phyloP scores from a whole-genome alignment of 2,797 vertebrate genomes.

The Cossypha niveicapilla region DNA sequence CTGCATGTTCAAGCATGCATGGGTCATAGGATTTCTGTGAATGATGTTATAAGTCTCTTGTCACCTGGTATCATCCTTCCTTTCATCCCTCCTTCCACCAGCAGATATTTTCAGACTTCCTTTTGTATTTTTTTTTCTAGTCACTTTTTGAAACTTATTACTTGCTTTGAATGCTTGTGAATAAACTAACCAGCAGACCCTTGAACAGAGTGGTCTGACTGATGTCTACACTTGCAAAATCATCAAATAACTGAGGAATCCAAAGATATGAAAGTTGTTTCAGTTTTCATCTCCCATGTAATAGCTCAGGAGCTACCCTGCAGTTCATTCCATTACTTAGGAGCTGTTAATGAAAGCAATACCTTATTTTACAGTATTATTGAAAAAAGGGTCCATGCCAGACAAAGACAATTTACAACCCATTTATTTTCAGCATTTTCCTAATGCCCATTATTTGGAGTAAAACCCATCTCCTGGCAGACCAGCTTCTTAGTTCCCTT shows the following conservation, averaged over 20 bases:
- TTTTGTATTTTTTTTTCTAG: background rate
- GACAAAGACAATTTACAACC: background rate
- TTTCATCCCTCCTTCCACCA: background rate
- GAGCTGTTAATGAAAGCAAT: background rate
- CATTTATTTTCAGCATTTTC: slow-evolving; percentile 8
- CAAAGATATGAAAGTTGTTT: background rate
- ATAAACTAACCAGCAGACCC: background rate
- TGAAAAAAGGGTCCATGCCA: background rate
- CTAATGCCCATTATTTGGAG: slow-evolving; percentile 22
- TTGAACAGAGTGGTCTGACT: background rate
- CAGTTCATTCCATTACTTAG: background rate
- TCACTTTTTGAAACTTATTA: background rate
- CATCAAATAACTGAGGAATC: background rate
- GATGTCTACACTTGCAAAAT: background rate
- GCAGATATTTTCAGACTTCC: background rate
- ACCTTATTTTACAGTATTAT: background rate
- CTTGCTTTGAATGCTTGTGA: background rate
- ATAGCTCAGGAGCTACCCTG: background rate
- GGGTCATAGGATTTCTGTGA: background rate
- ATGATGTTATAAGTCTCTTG: background rate
- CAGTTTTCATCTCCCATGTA: background rate
- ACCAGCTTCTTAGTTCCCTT: slow-evolving; percentile 23
- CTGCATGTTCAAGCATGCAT: background rate
- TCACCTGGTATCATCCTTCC: background rate
- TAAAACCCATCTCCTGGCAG: slow-evolving; percentile 8